Percentiles rank a stretch among this genome's conserved stretches.
These are phyloP conservation scores for Plodia interpunctella DNA, from an alignment of 1,140 invertebrate species.

Conservation along the genomic window DNA sequence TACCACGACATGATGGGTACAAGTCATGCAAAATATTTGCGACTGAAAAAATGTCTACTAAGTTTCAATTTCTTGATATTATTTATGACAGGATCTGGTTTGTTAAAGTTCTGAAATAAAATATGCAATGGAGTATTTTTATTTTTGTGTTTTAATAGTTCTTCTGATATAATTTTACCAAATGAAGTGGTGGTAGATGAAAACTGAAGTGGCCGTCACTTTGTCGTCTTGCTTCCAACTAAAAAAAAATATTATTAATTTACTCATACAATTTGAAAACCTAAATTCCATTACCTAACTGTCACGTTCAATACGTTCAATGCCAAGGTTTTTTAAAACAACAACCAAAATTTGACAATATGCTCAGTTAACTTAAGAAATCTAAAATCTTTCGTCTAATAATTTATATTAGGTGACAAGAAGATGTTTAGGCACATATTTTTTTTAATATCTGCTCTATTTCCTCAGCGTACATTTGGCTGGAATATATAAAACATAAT, in stretches of 20 bases:
- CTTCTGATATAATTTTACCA: constrained; percentile 31
- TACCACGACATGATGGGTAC: constrained; percentile 24
- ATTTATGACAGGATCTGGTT: background rate
- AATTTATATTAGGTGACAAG: no score
- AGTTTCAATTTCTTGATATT: background rate
- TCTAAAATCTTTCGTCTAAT: no score
- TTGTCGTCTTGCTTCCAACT: constrained; percentile 42
- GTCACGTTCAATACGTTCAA: no score
- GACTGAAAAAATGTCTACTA: background rate
- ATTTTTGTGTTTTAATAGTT: constrained; percentile 12
- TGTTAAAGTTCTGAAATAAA: constrained; percentile 7
- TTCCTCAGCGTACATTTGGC: no score
- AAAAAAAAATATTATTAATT: constrained; percentile 23
- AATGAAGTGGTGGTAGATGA: constrained; percentile 40
- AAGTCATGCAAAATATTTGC: background rate
- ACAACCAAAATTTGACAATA: no score
- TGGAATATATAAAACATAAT: no score
- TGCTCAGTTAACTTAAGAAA: no score
- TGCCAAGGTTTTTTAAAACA: no score
- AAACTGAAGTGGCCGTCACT: constrained; percentile 43
- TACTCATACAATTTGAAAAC: background rate
- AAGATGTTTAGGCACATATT: no score
- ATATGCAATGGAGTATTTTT: background rate
- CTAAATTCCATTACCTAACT: background rate
- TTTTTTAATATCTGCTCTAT: no score